Base-by-base conservation (phyloP, 2,113 vertebrate genomes). In the Pipa parva region DNA sequence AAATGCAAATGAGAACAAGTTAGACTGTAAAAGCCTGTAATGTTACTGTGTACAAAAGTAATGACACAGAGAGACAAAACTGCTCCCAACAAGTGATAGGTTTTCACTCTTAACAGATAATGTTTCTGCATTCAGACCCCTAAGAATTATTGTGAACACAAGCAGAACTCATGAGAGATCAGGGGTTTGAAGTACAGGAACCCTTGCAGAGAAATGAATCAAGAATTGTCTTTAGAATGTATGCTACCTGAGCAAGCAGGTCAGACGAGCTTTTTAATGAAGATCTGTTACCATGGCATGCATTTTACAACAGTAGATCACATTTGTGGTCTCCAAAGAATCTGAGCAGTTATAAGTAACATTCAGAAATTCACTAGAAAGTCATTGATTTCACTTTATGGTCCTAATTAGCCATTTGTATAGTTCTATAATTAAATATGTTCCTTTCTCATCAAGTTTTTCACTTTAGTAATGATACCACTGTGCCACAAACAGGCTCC, bases 381-480 rank as follows among this genome's bases (percentile, higher is more conserved):
- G 86, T 87, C 80, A 90, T 89, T 89, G 79, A 89, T 91, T 90
- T 88, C 87, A 86, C 88, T 90, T 90, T 89, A 89, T 86, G 81
- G 84, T 86, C 87, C 88, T 90, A 89, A 90, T 90, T 91, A 90
- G 88, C 85, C 88, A 89, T 90, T 90, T 88, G 87, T 90, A 90
- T 90, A 88, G 87, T 89, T 87, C 86, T 90, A 90, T 90, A 91
- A 90, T 91, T 91, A 91, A 88, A 90, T 90, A 90, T 90, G 86
- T 85, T 90, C 86, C 85, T 88, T 90, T 88, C 89, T 89, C 88
- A 91, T 89, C 88, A 91, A 89, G 88, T 87, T 90, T 89, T 90
- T 87, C 88, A 88, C 85, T 91, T 89, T 89, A 88, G 88, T 87
- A 89, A 91, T 88, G 87, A 90, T 89, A 90, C 89, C 83, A 90